Evolutionary conservation across 1,140 invertebrate species (phyloP).

Genomic region (Drosophila pruinosa): DNA sequence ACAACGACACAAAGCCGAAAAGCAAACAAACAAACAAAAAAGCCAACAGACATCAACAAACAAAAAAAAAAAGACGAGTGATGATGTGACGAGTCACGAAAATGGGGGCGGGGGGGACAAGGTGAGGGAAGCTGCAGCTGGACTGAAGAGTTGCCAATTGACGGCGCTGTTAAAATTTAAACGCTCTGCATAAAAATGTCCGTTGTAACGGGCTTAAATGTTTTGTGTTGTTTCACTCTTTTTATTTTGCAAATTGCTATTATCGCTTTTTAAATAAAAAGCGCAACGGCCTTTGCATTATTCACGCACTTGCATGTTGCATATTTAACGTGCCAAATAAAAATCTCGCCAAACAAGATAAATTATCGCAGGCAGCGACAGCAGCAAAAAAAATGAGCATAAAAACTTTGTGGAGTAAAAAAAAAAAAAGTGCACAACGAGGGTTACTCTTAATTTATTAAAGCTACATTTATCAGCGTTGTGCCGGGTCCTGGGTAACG

Average conservation of each 20-base stretch:
- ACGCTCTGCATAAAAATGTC: slow-evolving; percentile 64
- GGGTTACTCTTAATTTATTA: slow-evolving; percentile 78
- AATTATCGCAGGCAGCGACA: slow-evolving; percentile 62
- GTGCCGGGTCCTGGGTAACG: slow-evolving; percentile 14
- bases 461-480: slow-evolving; percentile 71
- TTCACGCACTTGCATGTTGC: slow-evolving; percentile 71
- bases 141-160: slow-evolving; percentile 41
- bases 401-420: slow-evolving; percentile 20
- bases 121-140: neutral
- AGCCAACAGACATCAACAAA: slow-evolving; percentile 40
- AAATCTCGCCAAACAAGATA: slow-evolving; percentile 80
- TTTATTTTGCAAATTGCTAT: slow-evolving; percentile 72
- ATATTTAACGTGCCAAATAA: slow-evolving; percentile 75
- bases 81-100: slow-evolving; percentile 68
- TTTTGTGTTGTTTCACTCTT: slow-evolving; percentile 27
- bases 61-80: slow-evolving; percentile 46
- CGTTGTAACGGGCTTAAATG: slow-evolving; percentile 30
- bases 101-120: neutral
- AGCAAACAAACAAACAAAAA: slow-evolving; percentile 27
- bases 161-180: slow-evolving; percentile 67
- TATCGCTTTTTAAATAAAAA: slow-evolving; percentile 78
- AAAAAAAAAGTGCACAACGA: slow-evolving; percentile 17
- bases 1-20: neutral
- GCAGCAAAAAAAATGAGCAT: slow-evolving; percentile 46
- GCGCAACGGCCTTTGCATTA: slow-evolving; percentile 64